Percentiles rank a stretch among this genome's conserved stretches.
Conservation (phyloP, 2,888 invertebrate genomes). For the Galeruca laticollis region DNA sequence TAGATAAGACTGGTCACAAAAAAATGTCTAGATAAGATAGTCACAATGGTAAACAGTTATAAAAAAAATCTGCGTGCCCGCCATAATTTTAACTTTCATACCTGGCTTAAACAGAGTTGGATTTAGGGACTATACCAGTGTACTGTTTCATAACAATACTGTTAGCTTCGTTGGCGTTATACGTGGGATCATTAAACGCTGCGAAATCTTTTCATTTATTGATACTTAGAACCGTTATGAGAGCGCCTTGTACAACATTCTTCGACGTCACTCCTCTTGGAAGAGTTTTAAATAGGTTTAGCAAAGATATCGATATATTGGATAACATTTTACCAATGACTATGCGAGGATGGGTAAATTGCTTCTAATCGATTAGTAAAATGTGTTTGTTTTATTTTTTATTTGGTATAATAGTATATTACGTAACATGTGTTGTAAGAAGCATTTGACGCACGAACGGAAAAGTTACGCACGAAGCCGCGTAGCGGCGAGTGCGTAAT, state of each 20-base stretch:
- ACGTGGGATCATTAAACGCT: constrained; percentile 75
- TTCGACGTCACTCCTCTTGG: constrained; percentile 86
- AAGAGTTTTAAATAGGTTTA: constrained; percentile 82
- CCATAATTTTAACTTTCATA: too few species aligned
- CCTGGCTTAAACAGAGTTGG: too few species aligned
- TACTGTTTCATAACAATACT: constrained; percentile 75
- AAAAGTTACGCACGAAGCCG: too few species aligned
- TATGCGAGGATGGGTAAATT: constrained; percentile 77
- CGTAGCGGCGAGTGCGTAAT: too few species aligned
- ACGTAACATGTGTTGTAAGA: too few species aligned
- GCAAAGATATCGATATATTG: constrained; percentile 80
- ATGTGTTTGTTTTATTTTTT: constrained; percentile 14
- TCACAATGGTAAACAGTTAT: too few species aligned
- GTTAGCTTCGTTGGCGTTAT: constrained; percentile 76
- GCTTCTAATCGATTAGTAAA: constrained; percentile 74
- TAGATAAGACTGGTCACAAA: too few species aligned
- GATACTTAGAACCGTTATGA: constrained; percentile 75
- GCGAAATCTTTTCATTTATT: constrained; percentile 74
- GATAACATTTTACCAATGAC: constrained; percentile 80
- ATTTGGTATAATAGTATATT: constrained; percentile 28
- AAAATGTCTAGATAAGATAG: too few species aligned
- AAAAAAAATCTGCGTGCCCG: too few species aligned
- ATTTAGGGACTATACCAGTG: too few species aligned
- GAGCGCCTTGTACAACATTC: constrained; percentile 78
- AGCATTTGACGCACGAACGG: too few species aligned